phyloP scores from a whole-genome alignment of 2,888 invertebrate genomes.

The Ophioninae sp. region DNA sequence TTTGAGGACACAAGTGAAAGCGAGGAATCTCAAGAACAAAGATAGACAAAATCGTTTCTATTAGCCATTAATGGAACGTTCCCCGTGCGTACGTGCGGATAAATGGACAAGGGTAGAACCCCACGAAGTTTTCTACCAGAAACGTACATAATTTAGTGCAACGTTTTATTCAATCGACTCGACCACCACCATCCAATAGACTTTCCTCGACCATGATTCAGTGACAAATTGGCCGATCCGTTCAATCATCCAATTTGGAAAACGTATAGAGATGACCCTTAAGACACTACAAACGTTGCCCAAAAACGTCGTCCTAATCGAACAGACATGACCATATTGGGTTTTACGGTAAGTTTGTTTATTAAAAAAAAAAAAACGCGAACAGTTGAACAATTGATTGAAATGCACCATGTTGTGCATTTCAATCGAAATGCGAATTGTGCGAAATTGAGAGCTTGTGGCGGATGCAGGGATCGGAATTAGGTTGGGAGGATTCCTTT shows the following conservation, averaged over 20 bases:
- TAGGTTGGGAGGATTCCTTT: no score
- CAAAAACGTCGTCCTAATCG: not conserved
- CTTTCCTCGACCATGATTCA: conserved; percentile 32
- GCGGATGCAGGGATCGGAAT: no score
- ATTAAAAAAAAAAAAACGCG: not conserved
- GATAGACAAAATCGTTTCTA: conserved; percentile 66
- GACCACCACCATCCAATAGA: conserved; percentile 36
- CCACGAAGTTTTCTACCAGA: conserved; percentile 15
- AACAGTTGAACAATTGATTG: not conserved
- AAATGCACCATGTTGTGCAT: no score
- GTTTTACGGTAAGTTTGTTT: not conserved
- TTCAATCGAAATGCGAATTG: no score
- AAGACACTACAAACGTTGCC: not conserved
- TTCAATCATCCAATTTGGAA: conserved; percentile 33
- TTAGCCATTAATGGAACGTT: conserved; percentile 66
- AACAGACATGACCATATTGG: not conserved
- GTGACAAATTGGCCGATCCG: conserved; percentile 38
- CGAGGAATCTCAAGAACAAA: not conserved
- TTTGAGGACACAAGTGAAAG: conserved; percentile 20
- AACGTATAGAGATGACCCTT: not conserved
- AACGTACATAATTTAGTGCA: conserved; percentile 23
- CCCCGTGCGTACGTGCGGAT: not conserved
- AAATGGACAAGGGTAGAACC: conserved; percentile 19
- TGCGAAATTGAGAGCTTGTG: no score
- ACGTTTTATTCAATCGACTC: conserved; percentile 20